Percentiles rank a stretch among this genome's conserved stretches.
These are phyloP conservation scores for Radopholus similis DNA, from an alignment of 1,140 invertebrate genomes.

Conservation along the genomic window DNA sequence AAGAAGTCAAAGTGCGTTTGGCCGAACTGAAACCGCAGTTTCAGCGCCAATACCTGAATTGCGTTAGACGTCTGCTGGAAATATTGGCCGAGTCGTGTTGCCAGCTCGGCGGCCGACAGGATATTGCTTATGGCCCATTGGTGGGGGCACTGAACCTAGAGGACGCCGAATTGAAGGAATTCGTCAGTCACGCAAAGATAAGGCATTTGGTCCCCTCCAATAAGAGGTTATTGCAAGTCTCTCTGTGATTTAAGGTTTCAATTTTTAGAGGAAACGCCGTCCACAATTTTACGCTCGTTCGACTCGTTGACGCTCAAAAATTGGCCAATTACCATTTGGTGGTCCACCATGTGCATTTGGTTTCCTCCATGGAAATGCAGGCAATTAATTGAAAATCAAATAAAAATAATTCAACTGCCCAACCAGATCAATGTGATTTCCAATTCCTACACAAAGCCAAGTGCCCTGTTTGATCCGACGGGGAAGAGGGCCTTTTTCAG, in stretches of 20 bases:
- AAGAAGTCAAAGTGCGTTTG: not conserved
- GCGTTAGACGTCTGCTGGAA: slow-evolving; percentile 22
- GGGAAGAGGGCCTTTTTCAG: slow-evolving; percentile 37
- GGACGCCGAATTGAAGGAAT: slow-evolving; percentile 8
- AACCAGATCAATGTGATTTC: not conserved
- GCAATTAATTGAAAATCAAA: too few species aligned
- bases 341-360: slow-evolving; percentile 38
- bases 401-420: slow-evolving; percentile 10
- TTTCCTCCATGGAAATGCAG: slow-evolving; percentile 24
- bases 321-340: slow-evolving; percentile 43
- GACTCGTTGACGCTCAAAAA: slow-evolving; percentile 30
- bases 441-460: not conserved
- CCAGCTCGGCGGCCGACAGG: not conserved
- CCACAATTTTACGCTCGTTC: slow-evolving; percentile 24
- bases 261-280: slow-evolving; percentile 3
- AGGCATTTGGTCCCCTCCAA: not conserved
- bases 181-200: slow-evolving; percentile 8
- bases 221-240: not conserved
- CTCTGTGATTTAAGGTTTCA: not conserved
- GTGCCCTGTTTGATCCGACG: slow-evolving; percentile 30
- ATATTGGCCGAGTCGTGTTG: slow-evolving; percentile 4
- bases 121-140: not conserved
- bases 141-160: not conserved
- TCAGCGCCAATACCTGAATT: slow-evolving; percentile 19
- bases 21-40: slow-evolving; percentile 9